These are phyloP conservation scores for Ceramica pisi DNA, from an alignment of 2,888 invertebrate genomes.

Conservation along the genomic window DNA sequence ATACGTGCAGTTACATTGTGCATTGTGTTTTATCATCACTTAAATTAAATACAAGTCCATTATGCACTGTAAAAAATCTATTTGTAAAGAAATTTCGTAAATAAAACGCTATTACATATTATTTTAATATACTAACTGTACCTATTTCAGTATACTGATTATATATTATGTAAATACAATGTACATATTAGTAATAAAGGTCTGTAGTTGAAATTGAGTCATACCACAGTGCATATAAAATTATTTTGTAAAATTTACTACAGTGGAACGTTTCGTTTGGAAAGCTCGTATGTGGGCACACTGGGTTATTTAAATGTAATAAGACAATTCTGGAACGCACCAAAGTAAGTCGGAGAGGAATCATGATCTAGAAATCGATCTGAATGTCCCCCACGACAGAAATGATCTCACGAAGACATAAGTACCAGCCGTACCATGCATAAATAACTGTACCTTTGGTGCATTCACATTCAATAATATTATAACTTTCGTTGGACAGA, in stretches of 20 bases:
- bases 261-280: constrained; percentile 42
- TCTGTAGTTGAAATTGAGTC: constrained; percentile 15
- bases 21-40: constrained; percentile 65
- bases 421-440: constrained; percentile 66
- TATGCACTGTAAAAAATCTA: constrained; percentile 32
- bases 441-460: constrained; percentile 49
- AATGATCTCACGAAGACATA: constrained; percentile 34
- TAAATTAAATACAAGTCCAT: constrained; percentile 39
- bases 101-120: constrained; percentile 26
- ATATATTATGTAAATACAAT: constrained; percentile 34
- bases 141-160: constrained; percentile 40
- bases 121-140: constrained; percentile 29
- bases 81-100: constrained; percentile 38
- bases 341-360: constrained; percentile 39
- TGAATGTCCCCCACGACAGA: constrained; percentile 4
- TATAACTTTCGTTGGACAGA: constrained; percentile 46
- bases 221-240: constrained; percentile 23
- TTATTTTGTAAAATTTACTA: constrained; percentile 22
- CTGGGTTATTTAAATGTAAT: constrained; percentile 35
- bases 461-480: constrained; percentile 54
- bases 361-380: constrained; percentile 21
- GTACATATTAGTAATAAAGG: constrained; percentile 9
- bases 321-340: constrained; percentile 52
- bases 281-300: constrained; percentile 53
- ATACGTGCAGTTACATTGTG: constrained; percentile 49